Evolutionary conservation across 2,888 invertebrate genomes (phyloP), one percentile per base, ranked within the genome.

Genomic region (Phymatocera aterrima): DNA sequence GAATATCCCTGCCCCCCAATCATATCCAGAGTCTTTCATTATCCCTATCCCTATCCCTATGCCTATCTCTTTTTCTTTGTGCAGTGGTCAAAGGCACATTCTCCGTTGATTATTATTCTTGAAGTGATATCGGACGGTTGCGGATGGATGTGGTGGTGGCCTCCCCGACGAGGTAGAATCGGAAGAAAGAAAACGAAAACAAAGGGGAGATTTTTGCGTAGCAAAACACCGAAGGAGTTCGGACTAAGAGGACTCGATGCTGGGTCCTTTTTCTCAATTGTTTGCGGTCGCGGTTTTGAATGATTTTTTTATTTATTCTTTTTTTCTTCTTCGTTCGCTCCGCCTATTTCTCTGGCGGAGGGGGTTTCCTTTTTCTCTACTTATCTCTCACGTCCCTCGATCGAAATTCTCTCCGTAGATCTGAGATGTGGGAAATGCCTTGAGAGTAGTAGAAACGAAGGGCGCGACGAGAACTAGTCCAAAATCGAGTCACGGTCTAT

Each of bases 401-500:
- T 64, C 34, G 37, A 37, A 64, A 34, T 37, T 64, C n/a, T 18
- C 4, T 0, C 34, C 21, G 18, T 64, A 37, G 34, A 64, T 21
- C 21, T n/a, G n/a, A n/a, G n/a, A n/a, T n/a, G n/a, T n/a, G 64
- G 64, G 40, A n/a, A 64, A 37, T 18, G 18, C 37, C 64, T 8
- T 5, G 64, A 37, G 51, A 18, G 64, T 24, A 18, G 64, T 24
- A 64, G 8, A 46, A 43, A 46, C 43, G 24, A 15, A 64, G 61
- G 6, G 34, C 51, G 28, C 10, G 18, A 21, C n/a, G 12, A 12
- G 37, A 75, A 60, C 75, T 60, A 57, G 75, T 75, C 43, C 57
- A 48, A 75, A 75, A 75, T 75, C 75, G 60, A 75, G 75, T 75
- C 75, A 75, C 75, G 75, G 60, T 43, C 57, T 28, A 75, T 75